Base-by-base conservation (phyloP, 2,888 invertebrate species). In the Cyclophora punctaria region DNA sequence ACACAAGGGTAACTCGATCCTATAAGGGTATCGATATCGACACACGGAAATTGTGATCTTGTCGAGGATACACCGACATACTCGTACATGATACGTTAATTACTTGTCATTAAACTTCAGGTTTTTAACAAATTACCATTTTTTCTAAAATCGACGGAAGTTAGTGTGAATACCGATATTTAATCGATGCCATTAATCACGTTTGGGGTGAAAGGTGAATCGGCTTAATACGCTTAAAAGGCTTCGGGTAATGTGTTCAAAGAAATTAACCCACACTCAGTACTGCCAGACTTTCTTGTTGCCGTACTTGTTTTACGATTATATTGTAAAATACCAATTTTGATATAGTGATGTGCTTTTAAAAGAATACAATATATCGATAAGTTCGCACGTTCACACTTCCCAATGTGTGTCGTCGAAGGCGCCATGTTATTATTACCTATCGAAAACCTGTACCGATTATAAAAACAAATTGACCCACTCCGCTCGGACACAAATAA, bases 381-480 rank as follows among this genome's bases (percentile, higher is more conserved):
- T 20, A 20, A 20, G 20, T 20, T 20, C 20, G 20, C 20, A 2
- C 20, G 74, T 72, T 66, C 72, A 68, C 64, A 67, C 69, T 78
- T 78, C 80, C 74, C 5, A 5, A 37, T 5, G 75, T 75, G 67
- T 20, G 20, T 20, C 20, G 20, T 62, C 60, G 5, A 4, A 37
- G 62, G 58, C 63, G 61, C 53, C 52, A 55, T 55, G 55, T 66
- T 65, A 63, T 64, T 59, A 62, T 69, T 62, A 66, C 57, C 63
- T 67, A 73, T 75, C 66, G 62, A 70, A 77, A 83, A 84, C 83
- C 81, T 80, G 83, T 83, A 74, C 72, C 63, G 60, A 69, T 59
- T 64, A 64, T 69, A 72, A 75, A 75, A 76, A 76, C 75, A 72
- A 75, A 78, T 71, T 79, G 83, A 67, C 86, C 86, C 74, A 85